Evolutionary conservation across 2,797 vertebrate genomes (phyloP), one percentile per base, ranked within the genome.

Genomic region (Poecilia picta): DNA sequence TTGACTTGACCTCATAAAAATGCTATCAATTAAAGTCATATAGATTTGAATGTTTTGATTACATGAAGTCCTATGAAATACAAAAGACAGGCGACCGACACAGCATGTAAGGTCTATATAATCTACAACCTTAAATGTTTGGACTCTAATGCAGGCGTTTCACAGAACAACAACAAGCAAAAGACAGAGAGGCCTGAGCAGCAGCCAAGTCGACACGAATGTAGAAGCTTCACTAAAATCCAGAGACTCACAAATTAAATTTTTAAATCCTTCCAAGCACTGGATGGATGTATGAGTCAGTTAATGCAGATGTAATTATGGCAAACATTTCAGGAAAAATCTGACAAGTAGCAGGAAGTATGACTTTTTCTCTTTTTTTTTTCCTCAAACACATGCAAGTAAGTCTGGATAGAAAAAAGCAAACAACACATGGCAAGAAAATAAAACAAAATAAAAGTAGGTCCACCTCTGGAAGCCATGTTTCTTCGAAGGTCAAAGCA

Each of bases 351-450:
- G 76, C 77, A 81, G 23, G 59, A 85, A 75, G 74, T 43, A 39
- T 81, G 87, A 78, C 87, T 73, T 11, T 18, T 76, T 8, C 16
- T 87, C 59, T 84, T 74, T 41, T 41, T 41, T 16, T 87, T 66
- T 84, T 73, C 8, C 23, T 79, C 76, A 88, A 88, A 81, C 89
- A 79, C 91, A 94, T 94, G 92, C 90, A 84, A 41, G 83, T 79
- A 72, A 43, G 72, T 81, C 84, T 83, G 73, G 51, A 71, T 75
- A 46, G 47, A 80, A 64, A 81, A 18, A 47, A 83, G 36, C 51
- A 33, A 85, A 78, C 51, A 81, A 78, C 51, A 82, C 8, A 46
- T 72, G 62, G 75, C 64, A 70, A 23, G 88, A 82, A 80, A 62
- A 59, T 1, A 51, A 49, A 49, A 12, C 4, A 39, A 39, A 41